Base-by-base conservation (phyloP, 2,113 vertebrate species). In the Epinephelus lanceolatus region DNA sequence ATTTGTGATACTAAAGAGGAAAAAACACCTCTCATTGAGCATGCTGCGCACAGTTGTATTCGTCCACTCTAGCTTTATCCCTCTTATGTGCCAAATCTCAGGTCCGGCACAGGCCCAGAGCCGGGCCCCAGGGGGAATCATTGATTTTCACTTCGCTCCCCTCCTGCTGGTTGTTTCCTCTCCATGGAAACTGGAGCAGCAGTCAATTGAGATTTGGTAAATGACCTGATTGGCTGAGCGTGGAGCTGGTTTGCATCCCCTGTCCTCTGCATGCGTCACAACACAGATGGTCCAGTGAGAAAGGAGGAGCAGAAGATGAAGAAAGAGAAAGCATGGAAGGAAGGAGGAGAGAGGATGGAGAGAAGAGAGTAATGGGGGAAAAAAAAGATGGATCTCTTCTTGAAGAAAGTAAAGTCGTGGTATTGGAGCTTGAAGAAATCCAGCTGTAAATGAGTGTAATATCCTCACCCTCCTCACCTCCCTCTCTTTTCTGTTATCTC, bases 141-240 rank as follows among this genome's bases (percentile, higher is more conserved):
- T 89, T 84, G 80, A 85, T 91, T 87, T 68, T 77, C 47, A 56
- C 25, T 61, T 51, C 11, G 1, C 40, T 59, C 57, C 53, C 51
- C 68, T 86, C 52, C 66, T 8, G 51, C 77, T 78, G 81, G 61
- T 66, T 83, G 70, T 87, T 68, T 82, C 81, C 84, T 91, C 90
- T 88, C 87, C 85, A 89, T 92, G 88, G 91, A 91, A 92, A 93
- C 92, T 83, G 81, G 82, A 91, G 86, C 90, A 88, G 71, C 72
- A 82, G 84, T 86, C 88, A 84, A 69, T 87, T 83, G 72, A 90
- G 88, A 84, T 93, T 89, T 83, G 57, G 86, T 76, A 55, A 87
- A 89, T 73, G 76, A 90, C 81, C 88, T 85, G 86, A 87, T 81
- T 82, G 81, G 79, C 75, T 69, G 71, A 88, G 52, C 40, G 8